Conservation (phyloP, 2,113 vertebrate genomes). For the Gobio gobio region DNA sequence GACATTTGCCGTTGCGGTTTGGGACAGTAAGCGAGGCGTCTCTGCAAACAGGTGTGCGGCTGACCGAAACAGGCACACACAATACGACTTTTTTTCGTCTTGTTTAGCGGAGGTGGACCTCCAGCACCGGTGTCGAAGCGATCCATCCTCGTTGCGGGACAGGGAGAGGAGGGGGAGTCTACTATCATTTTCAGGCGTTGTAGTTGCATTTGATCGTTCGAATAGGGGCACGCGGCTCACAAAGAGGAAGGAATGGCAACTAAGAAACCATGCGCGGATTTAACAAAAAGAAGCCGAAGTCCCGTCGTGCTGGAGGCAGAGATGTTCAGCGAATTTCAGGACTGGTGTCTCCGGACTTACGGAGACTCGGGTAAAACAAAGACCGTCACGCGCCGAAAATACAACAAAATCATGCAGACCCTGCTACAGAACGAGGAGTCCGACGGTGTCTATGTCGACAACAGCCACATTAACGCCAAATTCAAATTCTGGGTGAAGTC, state of each 20-base stretch:
- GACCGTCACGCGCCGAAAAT: constrained; percentile 96
- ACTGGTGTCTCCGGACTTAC: constrained; percentile 97
- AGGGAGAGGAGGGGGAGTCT: constrained; percentile 60
- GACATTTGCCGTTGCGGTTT: constrained; percentile 81
- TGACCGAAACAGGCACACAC: constrained; percentile 68
- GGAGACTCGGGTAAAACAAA: constrained; percentile 97
- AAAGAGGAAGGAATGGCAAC: constrained; percentile 70
- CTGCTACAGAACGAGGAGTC: constrained; percentile 80
- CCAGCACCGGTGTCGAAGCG: constrained; percentile 52
- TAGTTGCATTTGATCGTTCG: constrained; percentile 66
- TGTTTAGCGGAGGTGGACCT: constrained; percentile 17
- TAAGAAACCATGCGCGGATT: constrained; percentile 79
- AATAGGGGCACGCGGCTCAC: constrained; percentile 44
- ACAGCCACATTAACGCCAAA: constrained; percentile 92
- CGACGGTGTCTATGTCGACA: constrained; percentile 80
- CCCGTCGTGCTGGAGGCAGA: constrained; percentile 89
- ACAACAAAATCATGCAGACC: constrained; percentile 86
- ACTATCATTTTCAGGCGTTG: constrained; percentile 60
- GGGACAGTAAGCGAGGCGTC: constrained; percentile 76
- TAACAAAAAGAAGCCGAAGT: constrained; percentile 83
- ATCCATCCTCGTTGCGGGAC: constrained; percentile 69
- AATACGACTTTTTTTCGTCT: constrained; percentile 37
- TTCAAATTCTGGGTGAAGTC: constrained; percentile 99
- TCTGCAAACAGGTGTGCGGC: constrained; percentile 82
- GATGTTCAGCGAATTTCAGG: constrained; percentile 96